Conservation (phyloP, 2,113 vertebrate species). For the Hypocryptadius cinnamomeus region DNA sequence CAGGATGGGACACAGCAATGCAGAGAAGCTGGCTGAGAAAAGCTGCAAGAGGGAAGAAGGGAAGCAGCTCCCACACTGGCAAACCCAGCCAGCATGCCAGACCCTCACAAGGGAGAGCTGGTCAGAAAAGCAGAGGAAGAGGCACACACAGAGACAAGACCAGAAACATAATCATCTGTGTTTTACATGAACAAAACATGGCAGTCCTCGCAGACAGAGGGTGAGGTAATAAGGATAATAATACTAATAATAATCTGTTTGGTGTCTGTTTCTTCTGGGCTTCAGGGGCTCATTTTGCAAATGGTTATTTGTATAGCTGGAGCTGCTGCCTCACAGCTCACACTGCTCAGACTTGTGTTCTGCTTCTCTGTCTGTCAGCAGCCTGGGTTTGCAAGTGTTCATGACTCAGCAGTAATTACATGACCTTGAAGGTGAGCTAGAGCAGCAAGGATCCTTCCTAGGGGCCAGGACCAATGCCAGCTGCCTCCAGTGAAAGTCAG, state of each 20-base stretch:
- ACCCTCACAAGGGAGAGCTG: background rate
- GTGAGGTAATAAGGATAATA: background rate
- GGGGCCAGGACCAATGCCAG: rapidly evolving
- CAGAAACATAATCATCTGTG: background rate
- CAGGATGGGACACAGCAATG: background rate
- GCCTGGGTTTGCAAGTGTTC: background rate
- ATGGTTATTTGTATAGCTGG: background rate
- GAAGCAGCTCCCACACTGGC: background rate
- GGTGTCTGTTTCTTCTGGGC: background rate
- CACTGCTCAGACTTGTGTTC: background rate
- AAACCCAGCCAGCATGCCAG: background rate
- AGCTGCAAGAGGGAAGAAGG: background rate
- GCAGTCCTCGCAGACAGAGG: background rate
- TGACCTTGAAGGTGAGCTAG: background rate
- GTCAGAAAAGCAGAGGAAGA: background rate
- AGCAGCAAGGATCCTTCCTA: background rate
- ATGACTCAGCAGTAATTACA: background rate
- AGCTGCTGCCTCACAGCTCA: background rate
- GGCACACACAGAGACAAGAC: background rate
- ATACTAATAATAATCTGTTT: background rate
- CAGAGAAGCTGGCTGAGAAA: background rate
- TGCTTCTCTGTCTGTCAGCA: background rate
- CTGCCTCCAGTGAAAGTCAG: background rate
- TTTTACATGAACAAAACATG: slow-evolving; percentile 2
- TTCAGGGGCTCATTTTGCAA: background rate